These are phyloP conservation scores for Arnoldichthys spilopterus DNA, from an alignment of 2,797 vertebrate species.

Conservation along the genomic window DNA sequence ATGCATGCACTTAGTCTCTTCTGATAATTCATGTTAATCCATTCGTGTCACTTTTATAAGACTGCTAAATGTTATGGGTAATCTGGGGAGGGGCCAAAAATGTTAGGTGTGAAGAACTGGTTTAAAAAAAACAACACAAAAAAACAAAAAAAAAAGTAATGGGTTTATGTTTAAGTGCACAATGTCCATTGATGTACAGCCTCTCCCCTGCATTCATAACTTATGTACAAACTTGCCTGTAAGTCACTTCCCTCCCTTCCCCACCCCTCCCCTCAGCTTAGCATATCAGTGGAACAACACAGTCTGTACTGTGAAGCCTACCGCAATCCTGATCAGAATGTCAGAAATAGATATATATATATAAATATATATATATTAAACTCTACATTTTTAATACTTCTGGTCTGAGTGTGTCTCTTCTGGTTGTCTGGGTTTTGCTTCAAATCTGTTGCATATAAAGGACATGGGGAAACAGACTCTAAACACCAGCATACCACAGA, in stretches of 20 bases:
- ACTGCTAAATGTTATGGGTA: slow-evolving; percentile 34
- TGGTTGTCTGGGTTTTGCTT: neutral
- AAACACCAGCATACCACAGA: slow-evolving; percentile 3
- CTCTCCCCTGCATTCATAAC: slow-evolving; percentile 75
- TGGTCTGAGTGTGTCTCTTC: slow-evolving; percentile 44
- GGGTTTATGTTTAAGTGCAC: slow-evolving; percentile 72
- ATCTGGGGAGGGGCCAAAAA: slow-evolving; percentile 38
- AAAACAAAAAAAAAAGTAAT: slow-evolving; percentile 54
- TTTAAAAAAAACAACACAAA: too few relatives aligned
- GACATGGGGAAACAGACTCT: neutral
- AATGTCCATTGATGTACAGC: slow-evolving; percentile 76
- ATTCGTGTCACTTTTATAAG: slow-evolving; percentile 70
- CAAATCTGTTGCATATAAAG: neutral
- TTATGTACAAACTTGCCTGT: slow-evolving; percentile 77
- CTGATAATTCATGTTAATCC: slow-evolving; percentile 67
- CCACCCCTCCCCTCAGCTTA: slow-evolving; percentile 71
- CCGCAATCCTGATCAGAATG: slow-evolving; percentile 86
- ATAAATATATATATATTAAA: slow-evolving; percentile 82
- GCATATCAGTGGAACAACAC: slow-evolving; percentile 82
- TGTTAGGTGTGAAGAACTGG: slow-evolving; percentile 52
- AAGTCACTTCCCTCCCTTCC: slow-evolving; percentile 68
- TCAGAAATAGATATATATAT: slow-evolving; percentile 81
- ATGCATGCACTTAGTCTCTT: slow-evolving; percentile 44
- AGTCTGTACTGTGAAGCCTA: slow-evolving; percentile 83
- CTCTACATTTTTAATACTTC: slow-evolving; percentile 82